Conservation (phyloP, 1,140 invertebrate species). For the Diachasma alloeum region DNA sequence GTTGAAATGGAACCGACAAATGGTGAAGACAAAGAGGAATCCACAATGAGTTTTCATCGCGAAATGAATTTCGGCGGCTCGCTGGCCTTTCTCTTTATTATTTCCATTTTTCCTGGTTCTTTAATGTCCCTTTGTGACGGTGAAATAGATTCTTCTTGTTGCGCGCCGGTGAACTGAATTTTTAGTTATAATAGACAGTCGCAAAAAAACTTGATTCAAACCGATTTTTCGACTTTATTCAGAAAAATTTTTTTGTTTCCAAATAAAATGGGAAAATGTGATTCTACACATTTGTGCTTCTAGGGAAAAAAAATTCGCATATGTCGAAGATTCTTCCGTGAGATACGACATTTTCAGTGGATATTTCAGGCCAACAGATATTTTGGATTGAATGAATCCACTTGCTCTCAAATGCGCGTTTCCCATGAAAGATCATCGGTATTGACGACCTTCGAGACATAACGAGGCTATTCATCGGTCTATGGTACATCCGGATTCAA, state of each 20-base stretch:
- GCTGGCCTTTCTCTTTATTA: neutral
- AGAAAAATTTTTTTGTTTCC: neutral
- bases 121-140: neutral
- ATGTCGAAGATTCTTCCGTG: too few relatives aligned
- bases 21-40: neutral
- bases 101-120: neutral
- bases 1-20: neutral
- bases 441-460: neutral
- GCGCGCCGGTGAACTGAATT: neutral
- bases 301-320: too few relatives aligned
- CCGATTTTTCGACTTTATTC: too few relatives aligned
- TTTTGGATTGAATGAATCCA: too few relatives aligned
- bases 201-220: too few relatives aligned
- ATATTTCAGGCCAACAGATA: too few relatives aligned
- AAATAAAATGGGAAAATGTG: too few relatives aligned
- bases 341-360: too few relatives aligned
- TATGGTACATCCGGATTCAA: neutral
- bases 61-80: neutral
- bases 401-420: too few relatives aligned
- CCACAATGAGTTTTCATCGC: neutral
- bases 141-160: too few relatives aligned
- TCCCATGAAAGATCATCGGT: neutral
- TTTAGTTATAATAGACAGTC: neutral
- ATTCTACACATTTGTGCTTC: too few relatives aligned
- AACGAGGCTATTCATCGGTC: neutral